Evolutionary conservation across 2,888 invertebrate genomes (phyloP).

Genomic region (Hybos culiciformis): DNA sequence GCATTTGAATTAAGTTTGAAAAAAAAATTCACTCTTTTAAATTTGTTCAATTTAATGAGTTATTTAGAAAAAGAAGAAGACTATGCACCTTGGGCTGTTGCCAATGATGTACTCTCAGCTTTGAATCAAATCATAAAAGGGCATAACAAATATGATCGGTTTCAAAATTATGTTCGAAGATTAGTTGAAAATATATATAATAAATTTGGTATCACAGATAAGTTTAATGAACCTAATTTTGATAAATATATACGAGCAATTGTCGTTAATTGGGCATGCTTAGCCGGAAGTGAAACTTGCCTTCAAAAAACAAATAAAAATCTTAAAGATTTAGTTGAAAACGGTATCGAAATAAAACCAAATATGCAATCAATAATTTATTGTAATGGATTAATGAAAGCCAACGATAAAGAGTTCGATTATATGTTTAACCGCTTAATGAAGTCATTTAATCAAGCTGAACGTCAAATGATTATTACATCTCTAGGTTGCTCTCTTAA

Average conservation of each 20-base stretch:
- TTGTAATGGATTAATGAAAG: slow-evolving; percentile 30
- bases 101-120: slow-evolving; percentile 19
- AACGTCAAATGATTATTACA: slow-evolving; percentile 44
- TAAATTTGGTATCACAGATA: slow-evolving; percentile 25
- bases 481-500: slow-evolving; percentile 52
- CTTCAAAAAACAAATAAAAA: slow-evolving; percentile 24
- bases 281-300: slow-evolving; percentile 23
- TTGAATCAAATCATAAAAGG: slow-evolving; percentile 22
- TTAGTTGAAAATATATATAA: slow-evolving; percentile 24
- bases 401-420: slow-evolving; percentile 43
- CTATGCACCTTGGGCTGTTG: slow-evolving; percentile 30
- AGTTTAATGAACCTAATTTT: slow-evolving; percentile 25
- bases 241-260: slow-evolving; percentile 24
- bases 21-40: slow-evolving; percentile 19
- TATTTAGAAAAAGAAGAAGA: slow-evolving; percentile 27
- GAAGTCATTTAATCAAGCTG: slow-evolving; percentile 42
- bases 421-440: slow-evolving; percentile 45
- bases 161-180: slow-evolving; percentile 20
- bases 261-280: slow-evolving; percentile 28
- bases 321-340: slow-evolving; percentile 18
- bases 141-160: slow-evolving; percentile 20
- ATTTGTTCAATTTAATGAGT: slow-evolving; percentile 22
- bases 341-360: slow-evolving; percentile 21
- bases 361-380: slow-evolving; percentile 29
- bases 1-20: slow-evolving; percentile 35